Conservation (phyloP, 2,797 vertebrate genomes). For the Chaenodraco wilsoni region DNA sequence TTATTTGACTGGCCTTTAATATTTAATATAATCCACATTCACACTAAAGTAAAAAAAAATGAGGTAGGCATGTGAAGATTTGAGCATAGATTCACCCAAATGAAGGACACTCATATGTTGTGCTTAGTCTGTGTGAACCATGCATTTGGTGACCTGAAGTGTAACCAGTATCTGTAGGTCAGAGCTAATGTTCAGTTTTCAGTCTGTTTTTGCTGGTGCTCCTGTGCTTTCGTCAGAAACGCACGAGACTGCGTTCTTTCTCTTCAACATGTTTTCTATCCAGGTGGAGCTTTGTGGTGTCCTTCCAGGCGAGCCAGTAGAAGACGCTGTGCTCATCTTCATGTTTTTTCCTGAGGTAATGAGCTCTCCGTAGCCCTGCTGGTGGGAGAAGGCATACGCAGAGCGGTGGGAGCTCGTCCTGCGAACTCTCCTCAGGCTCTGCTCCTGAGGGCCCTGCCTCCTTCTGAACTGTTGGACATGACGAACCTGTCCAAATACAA, state of each 20-base stretch:
- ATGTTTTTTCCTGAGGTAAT: constrained; percentile 91
- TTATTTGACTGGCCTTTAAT: constrained; percentile 17
- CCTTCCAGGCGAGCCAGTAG: constrained; percentile 68
- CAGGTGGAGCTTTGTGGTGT: constrained; percentile 71
- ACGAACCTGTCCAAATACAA: constrained; percentile 78
- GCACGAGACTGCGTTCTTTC: constrained; percentile 70
- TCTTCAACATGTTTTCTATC: constrained; percentile 76
- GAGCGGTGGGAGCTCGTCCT: constrained; percentile 87
- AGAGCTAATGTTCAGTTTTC: constrained; percentile 15
- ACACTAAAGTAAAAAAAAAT: constrained; percentile 19
- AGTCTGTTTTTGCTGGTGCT: constrained; percentile 51
- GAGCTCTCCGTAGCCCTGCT: constrained; percentile 88
- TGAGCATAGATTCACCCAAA: constrained; percentile 24
- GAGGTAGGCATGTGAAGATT: constrained; percentile 46
- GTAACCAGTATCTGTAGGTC: neutral
- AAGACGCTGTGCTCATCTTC: constrained; percentile 58
- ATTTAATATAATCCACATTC: constrained; percentile 8
- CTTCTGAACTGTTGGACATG: constrained; percentile 80
- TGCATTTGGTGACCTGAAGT: neutral
- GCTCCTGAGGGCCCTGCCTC: constrained; percentile 76
- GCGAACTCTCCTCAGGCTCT: constrained; percentile 79
- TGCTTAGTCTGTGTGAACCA: constrained; percentile 46
- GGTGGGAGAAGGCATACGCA: constrained; percentile 88
- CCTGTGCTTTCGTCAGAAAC: constrained; percentile 38
- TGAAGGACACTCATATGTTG: constrained; percentile 46